Base-by-base conservation (phyloP, 2,797 vertebrate genomes). In the Pogoniulus pusillus region DNA sequence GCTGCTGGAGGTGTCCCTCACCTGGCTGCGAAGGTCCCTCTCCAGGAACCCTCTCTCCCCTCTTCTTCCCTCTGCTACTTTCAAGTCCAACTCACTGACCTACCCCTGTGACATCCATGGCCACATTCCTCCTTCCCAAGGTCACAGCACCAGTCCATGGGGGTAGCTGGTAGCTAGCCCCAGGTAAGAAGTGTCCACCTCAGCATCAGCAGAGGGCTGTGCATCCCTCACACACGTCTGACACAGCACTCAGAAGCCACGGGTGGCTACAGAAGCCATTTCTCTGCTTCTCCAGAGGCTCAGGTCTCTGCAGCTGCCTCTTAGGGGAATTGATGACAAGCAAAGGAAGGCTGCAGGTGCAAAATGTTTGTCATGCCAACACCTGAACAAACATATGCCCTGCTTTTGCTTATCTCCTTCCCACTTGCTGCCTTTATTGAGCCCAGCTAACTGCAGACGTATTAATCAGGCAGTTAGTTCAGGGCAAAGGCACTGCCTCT, bases 321-420 rank as follows among this genome's bases (percentile, higher is more conserved):
- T 81, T 69, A 54, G 41, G n/a, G 74, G 57, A 81, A 66, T 85
- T 57, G 71, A 24, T 65, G 58, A 62, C 74, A 85, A 77, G 24
- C 63, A 86, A 82, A 91, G 62, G 59, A 85, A 83, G 75, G 11
- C 64, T 68, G 85, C 93, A 89, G 87, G 89, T 94, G 93, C 87
- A 72, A 91, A 85, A n/a, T 73, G 7, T 94, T 92, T 89, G 85
- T 91, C 70, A 45, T 64, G 20, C 80, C 34, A 91, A 82, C 94
- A 94, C 95, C 89, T 95, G 95, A 89, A 76, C 92, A 96, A 95
- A 95, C 66, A 86, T 14, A 45, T 55, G 2, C 71, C 24, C 7
- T 18, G 4, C 77, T 89, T 66, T 93, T 89, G 55, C 89, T 94
- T 95, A 94, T 96, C 92, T 94, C 59, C 62, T 80, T 91, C 76